These are phyloP conservation scores for Holotrichia oblita DNA, from an alignment of 1,140 invertebrate species.

Conservation along the genomic window DNA sequence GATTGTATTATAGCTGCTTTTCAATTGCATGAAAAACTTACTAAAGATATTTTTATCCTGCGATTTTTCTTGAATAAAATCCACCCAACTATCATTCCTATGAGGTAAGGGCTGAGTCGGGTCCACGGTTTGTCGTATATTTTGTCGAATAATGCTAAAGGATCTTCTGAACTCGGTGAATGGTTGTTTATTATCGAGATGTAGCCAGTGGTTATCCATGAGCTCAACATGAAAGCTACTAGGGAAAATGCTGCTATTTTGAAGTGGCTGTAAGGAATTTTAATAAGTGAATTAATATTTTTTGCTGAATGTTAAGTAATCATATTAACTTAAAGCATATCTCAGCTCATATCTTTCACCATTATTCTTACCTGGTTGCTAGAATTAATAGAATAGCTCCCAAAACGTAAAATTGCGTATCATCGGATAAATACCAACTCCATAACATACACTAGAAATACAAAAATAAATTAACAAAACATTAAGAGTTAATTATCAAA, in stretches of 20 bases:
- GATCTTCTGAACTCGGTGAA: constrained; percentile 81
- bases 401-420: constrained; percentile 85
- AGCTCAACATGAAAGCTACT: constrained; percentile 74
- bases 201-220: constrained; percentile 80
- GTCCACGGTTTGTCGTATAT: constrained; percentile 92
- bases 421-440: constrained; percentile 90
- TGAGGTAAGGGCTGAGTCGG: constrained; percentile 80
- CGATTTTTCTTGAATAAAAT: constrained; percentile 84
- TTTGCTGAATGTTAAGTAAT: background rate
- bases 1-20: background rate
- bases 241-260: constrained; percentile 73
- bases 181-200: constrained; percentile 82
- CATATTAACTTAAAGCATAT: background rate
- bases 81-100: constrained; percentile 86
- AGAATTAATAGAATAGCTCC: constrained; percentile 81
- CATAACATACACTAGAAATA: constrained; percentile 82
- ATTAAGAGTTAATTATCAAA: constrained; percentile 27
- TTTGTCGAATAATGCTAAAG: constrained; percentile 84
- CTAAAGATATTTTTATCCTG: constrained; percentile 78
- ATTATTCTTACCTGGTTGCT: constrained; percentile 65
- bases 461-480: constrained; percentile 45
- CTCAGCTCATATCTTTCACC: too few relatives aligned
- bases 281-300: too few relatives aligned
- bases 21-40: constrained; percentile 55
- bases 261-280: constrained; percentile 76